Base-by-base conservation (phyloP, 2,888 invertebrate species). In the Diplolepis rosae region DNA sequence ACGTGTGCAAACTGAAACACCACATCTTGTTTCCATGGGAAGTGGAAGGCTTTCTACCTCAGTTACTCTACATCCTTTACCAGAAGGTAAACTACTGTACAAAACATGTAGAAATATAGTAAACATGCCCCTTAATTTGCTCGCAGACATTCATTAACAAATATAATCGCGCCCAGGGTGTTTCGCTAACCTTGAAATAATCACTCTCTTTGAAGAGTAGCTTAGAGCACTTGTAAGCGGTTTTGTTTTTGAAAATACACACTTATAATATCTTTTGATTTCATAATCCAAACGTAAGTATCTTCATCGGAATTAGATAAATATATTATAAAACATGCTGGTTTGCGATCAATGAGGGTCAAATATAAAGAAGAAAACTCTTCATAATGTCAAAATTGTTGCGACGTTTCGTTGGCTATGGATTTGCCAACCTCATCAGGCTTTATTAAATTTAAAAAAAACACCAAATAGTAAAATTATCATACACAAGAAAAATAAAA, bases 21-120 rank as follows among this genome's bases (percentile, higher is more conserved):
- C 97, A 45, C 97, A 97, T 90, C 92, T 97, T 88, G 96, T 97
- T 86, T 96, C 96, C 89, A 92, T 96, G 85, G 97, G 97, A 76
- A 95, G 96, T 79, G 96, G 96, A 72, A 91, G 97, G 77, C 92
- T 97, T 74, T 96, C 96, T 89, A 96, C 96, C 39, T 95, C 96
- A n/a, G 95, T 97, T 83, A 97, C 97, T 35, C 91, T 97, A 80
- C 95, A 96, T 89, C 96, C 96, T 79, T 92, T 97, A 84, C 95
- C 95, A 80, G 94, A 95, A 92, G 97, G 97, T 97, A 88, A 87
- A 88, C 1, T 48, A 18, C 22, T 3, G 7, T 1, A 6, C 7
- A 18, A 18, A 7, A 48, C 11, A 32, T 11, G 18, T 1, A 35
- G 42, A 45, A 71, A n/a, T n/a, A n/a, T n/a, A 61, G 7, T 11